phyloP scores from a whole-genome alignment of 2,113 vertebrate genomes.

The Pseudolaguvia tuberculata region DNA sequence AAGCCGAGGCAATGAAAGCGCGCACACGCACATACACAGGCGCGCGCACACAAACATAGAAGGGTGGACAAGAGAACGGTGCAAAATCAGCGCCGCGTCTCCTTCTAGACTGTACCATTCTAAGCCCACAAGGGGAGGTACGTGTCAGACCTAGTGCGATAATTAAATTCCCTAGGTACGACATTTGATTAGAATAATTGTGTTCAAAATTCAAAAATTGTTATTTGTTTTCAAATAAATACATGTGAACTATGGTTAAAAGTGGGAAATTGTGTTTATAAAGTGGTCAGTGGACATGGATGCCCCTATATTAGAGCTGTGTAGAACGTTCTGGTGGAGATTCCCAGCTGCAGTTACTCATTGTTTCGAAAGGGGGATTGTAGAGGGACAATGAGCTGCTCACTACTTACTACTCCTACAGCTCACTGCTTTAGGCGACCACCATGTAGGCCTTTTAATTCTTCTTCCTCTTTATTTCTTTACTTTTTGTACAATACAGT shows the following conservation, averaged over 20 bases:
- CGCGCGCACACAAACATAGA: constrained; percentile 31
- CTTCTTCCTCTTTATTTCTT: background rate
- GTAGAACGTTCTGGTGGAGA: constrained; percentile 42
- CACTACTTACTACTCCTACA: constrained; percentile 37
- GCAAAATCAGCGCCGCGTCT: constrained; percentile 55
- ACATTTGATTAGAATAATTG: background rate
- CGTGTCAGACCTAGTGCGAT: background rate
- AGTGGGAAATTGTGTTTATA: background rate
- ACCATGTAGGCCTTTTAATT: constrained; percentile 33
- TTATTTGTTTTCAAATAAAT: too few species aligned
- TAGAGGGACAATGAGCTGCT: constrained; percentile 36
- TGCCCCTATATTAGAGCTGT: background rate
- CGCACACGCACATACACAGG: constrained; percentile 1
- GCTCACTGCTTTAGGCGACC: constrained; percentile 40
- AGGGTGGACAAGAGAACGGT: constrained; percentile 52
- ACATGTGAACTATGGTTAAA: background rate
- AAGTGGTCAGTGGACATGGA: background rate
- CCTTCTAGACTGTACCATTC: constrained; percentile 66
- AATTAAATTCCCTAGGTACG: background rate
- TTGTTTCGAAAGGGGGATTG: constrained; percentile 48
- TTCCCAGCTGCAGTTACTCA: constrained; percentile 52
- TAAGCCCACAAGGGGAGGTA: constrained; percentile 27
- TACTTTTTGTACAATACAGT: background rate
- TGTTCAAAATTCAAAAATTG: background rate
- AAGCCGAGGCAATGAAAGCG: too few species aligned